phyloP scores from a whole-genome alignment of 64 coral and sea anemone species.

The Catalaphyllia jardinei region DNA sequence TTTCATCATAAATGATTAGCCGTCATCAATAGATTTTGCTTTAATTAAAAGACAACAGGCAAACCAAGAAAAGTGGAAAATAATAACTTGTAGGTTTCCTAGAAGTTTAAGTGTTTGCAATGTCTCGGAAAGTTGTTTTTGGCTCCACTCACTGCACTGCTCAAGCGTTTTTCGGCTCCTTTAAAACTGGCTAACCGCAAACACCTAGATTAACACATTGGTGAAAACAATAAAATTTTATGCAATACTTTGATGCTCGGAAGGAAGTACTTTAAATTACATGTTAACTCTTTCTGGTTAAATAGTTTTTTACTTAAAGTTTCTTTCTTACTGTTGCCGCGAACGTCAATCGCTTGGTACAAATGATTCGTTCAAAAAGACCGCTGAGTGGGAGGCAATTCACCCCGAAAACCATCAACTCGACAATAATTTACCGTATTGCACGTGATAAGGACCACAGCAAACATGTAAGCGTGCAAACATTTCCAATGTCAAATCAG shows the following conservation, averaged over 20 bases:
- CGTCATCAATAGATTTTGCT: too few relatives aligned
- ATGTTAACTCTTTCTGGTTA: slow-evolving; percentile 1
- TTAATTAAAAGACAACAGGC: too few relatives aligned
- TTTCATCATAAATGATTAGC: too few relatives aligned
- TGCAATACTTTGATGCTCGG: neutral
- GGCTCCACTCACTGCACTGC: neutral
- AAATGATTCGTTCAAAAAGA: slow-evolving; percentile 3
- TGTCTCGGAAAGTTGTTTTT: neutral
- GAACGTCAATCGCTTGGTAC: neutral
- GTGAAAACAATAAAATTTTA: slow-evolving; percentile 25
- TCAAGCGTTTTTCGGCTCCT: neutral
- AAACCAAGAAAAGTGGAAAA: too few relatives aligned
- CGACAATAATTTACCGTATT: neutral
- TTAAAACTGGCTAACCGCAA: neutral
- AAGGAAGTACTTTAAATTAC: slow-evolving; percentile 45
- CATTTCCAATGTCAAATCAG: neutral
- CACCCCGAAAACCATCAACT: slow-evolving; percentile 5
- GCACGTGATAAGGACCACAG: neutral
- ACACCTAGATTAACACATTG: slow-evolving; percentile 31
- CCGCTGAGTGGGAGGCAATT: neutral
- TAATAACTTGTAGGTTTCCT: too few relatives aligned
- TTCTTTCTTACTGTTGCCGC: slow-evolving; percentile 2
- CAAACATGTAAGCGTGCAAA: neutral
- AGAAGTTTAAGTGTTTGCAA: neutral
- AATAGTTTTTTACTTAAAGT: neutral